Conservation (phyloP, 2,797 vertebrate species). For the Enteromius anoplus region DNA sequence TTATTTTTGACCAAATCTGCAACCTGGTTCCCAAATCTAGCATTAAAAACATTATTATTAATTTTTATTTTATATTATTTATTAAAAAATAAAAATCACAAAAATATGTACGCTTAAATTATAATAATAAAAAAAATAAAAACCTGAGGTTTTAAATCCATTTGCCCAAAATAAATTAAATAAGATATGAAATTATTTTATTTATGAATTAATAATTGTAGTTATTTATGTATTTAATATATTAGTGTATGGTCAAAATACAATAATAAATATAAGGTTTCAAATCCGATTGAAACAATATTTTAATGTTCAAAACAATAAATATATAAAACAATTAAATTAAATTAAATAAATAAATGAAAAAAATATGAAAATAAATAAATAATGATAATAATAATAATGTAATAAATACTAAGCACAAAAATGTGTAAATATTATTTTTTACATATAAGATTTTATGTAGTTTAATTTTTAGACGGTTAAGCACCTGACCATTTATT, state of each 20-base stretch:
- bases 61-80: no score
- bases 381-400: background rate
- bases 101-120: background rate
- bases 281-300: background rate
- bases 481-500: background rate
- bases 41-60: background rate
- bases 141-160: background rate
- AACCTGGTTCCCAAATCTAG: background rate
- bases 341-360: no score
- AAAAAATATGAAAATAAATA: no score
- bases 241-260: background rate
- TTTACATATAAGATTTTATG: background rate
- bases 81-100: no score
- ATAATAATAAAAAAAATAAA: background rate
- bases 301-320: background rate
- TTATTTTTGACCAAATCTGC: background rate
- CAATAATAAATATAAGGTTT: background rate
- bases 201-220: background rate
- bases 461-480: background rate
- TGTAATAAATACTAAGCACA: background rate
- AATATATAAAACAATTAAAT: no score
- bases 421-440: background rate
- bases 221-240: background rate
- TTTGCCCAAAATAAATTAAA: background rate
- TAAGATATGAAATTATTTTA: background rate